Evolutionary conservation across 2,888 invertebrate species (phyloP).

Genomic region (Napeogenes inachia): DNA sequence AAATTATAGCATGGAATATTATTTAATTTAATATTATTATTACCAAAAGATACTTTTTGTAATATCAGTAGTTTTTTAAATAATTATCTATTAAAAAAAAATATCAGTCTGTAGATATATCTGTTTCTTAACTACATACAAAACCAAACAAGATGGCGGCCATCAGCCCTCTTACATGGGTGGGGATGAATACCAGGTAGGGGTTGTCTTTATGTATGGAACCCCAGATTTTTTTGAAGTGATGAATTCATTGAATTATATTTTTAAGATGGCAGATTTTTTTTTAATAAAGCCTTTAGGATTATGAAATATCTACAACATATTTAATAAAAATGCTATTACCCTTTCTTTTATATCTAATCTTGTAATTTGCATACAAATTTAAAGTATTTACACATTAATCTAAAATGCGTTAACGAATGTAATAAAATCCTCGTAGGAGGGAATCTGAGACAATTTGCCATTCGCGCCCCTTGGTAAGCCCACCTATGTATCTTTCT

Average conservation of each 20-base stretch:
- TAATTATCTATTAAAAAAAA: no score
- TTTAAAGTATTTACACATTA: constrained; percentile 63
- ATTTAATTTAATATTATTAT: no score
- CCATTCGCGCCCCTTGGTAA: constrained; percentile 64
- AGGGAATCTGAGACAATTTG: constrained; percentile 75
- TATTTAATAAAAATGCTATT: background rate
- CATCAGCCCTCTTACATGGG: constrained; percentile 46
- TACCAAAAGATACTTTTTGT: no score
- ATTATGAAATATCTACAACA: background rate
- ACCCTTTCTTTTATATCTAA: constrained; percentile 28
- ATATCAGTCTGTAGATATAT: no score
- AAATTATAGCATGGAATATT: no score
- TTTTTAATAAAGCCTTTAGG: background rate
- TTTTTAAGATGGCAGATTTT: background rate
- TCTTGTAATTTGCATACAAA: constrained; percentile 59
- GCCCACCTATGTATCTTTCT: constrained; percentile 77
- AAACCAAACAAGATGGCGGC: constrained; percentile 47
- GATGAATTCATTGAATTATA: background rate
- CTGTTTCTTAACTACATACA: constrained; percentile 1
- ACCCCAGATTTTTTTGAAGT: constrained; percentile 23
- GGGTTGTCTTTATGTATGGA: constrained; percentile 53
- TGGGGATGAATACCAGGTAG: constrained; percentile 69
- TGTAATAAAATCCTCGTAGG: constrained; percentile 69
- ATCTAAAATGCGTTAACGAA: constrained; percentile 74
- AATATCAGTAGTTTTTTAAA: no score